These are phyloP conservation scores for Ceyx erithaca DNA, from an alignment of 2,797 vertebrate species.

Conservation along the genomic window DNA sequence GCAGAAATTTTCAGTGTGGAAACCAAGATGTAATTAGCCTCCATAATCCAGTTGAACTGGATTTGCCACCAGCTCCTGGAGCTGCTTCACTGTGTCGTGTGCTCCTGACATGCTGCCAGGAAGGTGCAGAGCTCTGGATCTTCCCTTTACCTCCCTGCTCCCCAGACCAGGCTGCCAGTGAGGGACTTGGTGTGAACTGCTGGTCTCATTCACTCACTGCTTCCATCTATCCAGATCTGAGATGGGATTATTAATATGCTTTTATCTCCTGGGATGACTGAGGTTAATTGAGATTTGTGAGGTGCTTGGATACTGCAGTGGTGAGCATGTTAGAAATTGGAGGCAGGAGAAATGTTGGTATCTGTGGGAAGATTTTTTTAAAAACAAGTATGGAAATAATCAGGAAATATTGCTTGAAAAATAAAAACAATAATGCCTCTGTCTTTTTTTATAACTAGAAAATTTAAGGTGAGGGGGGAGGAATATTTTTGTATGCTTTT, in stretches of 20 bases:
- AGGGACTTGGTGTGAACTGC: fast-evolving
- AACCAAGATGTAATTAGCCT: background rate
- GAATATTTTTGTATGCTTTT: background rate
- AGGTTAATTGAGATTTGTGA: conserved; percentile 63
- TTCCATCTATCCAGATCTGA: background rate
- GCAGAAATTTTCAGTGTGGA: background rate
- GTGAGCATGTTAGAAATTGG: background rate
- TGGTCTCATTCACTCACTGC: background rate
- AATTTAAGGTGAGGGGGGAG: fast-evolving
- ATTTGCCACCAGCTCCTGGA: background rate
- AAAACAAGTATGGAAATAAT: background rate
- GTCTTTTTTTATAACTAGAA: background rate
- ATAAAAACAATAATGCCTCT: background rate
- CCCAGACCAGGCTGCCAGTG: background rate
- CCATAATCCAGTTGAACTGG: background rate
- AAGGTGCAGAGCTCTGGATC: background rate
- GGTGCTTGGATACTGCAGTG: background rate
- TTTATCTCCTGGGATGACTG: background rate
- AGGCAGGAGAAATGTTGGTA: background rate
- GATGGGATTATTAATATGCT: conserved; percentile 27
- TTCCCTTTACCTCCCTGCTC: background rate
- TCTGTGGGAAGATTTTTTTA: background rate
- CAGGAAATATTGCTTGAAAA: background rate
- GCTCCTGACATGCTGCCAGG: background rate
- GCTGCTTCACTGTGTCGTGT: background rate